phyloP scores from a whole-genome alignment of 2,888 invertebrate genomes.

The Drosophila colorata region DNA sequence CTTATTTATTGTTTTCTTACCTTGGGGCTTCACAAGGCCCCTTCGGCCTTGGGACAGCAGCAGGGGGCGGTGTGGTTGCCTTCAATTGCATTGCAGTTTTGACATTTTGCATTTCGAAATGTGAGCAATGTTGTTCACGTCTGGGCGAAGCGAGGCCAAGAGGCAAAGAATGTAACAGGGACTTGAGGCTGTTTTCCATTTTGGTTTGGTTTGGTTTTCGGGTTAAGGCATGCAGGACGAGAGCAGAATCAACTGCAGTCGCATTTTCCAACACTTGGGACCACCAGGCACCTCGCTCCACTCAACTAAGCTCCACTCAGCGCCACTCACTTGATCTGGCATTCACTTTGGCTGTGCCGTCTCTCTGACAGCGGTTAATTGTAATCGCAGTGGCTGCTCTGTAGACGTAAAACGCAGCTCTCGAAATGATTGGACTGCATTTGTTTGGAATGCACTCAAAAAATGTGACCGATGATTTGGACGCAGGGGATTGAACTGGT shows the following conservation, averaged over 20 bases:
- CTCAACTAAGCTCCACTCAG: background rate
- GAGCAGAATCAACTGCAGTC: background rate
- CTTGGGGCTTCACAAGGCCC: no score
- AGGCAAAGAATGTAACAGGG: background rate
- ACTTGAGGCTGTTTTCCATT: background rate
- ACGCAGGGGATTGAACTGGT: no score
- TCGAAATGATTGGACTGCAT: background rate
- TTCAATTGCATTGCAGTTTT: background rate
- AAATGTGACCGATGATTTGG: background rate
- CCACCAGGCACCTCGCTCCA: background rate
- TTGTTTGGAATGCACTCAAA: background rate
- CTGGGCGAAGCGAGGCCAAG: background rate
- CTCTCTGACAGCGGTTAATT: slow-evolving; percentile 10
- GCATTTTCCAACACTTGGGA: background rate
- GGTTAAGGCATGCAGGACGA: background rate
- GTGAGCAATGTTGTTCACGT: background rate
- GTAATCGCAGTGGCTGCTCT: slow-evolving; percentile 3
- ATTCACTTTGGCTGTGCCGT: background rate
- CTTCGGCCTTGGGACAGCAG: no score
- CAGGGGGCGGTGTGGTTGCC: background rate
- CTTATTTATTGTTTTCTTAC: no score
- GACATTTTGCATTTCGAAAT: background rate
- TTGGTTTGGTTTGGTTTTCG: background rate
- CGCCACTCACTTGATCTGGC: background rate
- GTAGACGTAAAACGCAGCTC: background rate